Conservation (phyloP, 1,140 invertebrate species). For the Aphelinus atriplicis region DNA sequence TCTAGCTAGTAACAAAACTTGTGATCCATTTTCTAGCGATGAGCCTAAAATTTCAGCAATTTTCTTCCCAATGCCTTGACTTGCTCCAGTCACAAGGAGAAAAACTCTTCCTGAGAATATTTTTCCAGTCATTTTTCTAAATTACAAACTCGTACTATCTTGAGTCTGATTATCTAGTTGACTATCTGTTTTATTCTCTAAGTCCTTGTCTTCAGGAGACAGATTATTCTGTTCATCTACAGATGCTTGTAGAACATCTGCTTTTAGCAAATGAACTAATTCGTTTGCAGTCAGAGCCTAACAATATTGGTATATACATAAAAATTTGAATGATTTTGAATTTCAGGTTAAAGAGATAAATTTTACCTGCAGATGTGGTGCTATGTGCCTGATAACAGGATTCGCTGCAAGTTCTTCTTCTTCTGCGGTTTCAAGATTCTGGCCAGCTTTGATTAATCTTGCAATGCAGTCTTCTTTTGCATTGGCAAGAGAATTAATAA, state of each 20-base stretch:
- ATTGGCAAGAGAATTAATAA: slow-evolving; percentile 62
- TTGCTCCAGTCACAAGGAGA: slow-evolving; percentile 84
- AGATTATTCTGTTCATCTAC: slow-evolving; percentile 47
- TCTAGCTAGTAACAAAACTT: slow-evolving; percentile 81
- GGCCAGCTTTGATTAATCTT: slow-evolving; percentile 58
- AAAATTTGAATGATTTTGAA: neutral
- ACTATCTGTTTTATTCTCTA: slow-evolving; percentile 28
- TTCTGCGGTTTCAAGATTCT: slow-evolving; percentile 54
- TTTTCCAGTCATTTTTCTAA: slow-evolving; percentile 40
- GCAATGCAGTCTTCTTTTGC: slow-evolving; percentile 63
- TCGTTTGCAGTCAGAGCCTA: slow-evolving; percentile 66
- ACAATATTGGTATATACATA: neutral
- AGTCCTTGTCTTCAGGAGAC: slow-evolving; percentile 39
- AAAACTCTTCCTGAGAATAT: slow-evolving; percentile 66
- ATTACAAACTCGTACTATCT: slow-evolving; percentile 28
- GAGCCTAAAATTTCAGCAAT: slow-evolving; percentile 78
- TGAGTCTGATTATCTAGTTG: slow-evolving; percentile 14
- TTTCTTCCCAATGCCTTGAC: slow-evolving; percentile 85
- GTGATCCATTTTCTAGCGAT: slow-evolving; percentile 71
- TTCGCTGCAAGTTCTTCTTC: slow-evolving; percentile 58
- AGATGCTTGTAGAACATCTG: slow-evolving; percentile 60
- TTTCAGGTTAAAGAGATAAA: neutral
- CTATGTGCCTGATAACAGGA: slow-evolving; percentile 63
- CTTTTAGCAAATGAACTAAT: slow-evolving; percentile 67
- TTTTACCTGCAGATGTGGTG: slow-evolving; percentile 61